Base-by-base conservation (phyloP, 2,113 vertebrate species). In the Shinisaurus crocodilurus region DNA sequence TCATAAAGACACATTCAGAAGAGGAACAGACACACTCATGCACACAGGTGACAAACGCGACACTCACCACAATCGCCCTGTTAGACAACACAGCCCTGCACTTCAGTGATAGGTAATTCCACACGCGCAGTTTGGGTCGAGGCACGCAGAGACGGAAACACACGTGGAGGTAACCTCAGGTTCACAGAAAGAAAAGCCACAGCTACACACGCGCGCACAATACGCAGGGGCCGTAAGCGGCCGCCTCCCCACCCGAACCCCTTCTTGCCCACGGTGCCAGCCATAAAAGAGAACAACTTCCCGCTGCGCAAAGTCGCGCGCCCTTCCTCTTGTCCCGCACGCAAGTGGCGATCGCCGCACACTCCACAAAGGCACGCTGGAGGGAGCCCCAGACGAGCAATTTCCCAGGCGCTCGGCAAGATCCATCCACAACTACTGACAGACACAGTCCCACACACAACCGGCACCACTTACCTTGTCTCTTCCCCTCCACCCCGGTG, bases 361-460 rank as follows among this genome's bases (percentile, higher is more conserved):
- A 60, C 72, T n/a, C 54, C 81, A 27, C 34, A 37, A 54, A 65
- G 72, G 0, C 70, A 75, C 82, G 45, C 57, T 67, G 57, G 82
- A 85, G 82, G 60, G 88, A 85, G 88, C 54, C 88, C 69, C 81
- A 65, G 81, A 37, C 88, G 67, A 72, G 40, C 43, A 20, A 6
- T 77, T 77, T 23, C 34, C 57, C 60, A 32, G 72, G 37, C 69
- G 50, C 54, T 45, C 54, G 57, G 32, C 72, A 6, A 84, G n/a
- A 7, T 27, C n/a, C n/a, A 7, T 40, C 79, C 48, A 40, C 65
- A 20, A 23, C 67, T 12, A 20, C 1, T 27, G 79, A 70, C 50
- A 72, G n/a, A 40, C 79, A 10, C 65, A 32, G 32, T 29, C 45
- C 29, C 48, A 40, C 79, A 54, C 45, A 45, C 63, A 32, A 70